Conservation (phyloP, 1,140 invertebrate genomes). For the Ceratosolen solmsi region DNA sequence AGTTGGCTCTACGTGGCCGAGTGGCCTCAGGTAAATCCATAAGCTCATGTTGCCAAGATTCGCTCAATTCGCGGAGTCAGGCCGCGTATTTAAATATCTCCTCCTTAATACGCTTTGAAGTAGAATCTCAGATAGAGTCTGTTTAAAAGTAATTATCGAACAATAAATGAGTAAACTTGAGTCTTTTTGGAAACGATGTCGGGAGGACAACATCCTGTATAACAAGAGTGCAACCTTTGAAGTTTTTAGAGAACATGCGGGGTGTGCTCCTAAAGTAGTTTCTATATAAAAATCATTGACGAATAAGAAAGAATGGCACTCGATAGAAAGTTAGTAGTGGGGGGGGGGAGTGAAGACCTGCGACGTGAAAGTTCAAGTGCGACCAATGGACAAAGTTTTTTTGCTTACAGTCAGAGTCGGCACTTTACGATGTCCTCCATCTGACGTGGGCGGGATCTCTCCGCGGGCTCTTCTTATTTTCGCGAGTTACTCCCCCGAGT, state of each 20-base stretch:
- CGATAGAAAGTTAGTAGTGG: neutral
- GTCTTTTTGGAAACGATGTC: too few relatives aligned
- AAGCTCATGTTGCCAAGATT: too few relatives aligned
- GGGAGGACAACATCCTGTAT: too few relatives aligned
- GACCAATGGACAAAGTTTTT: neutral
- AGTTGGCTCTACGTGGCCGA: too few relatives aligned
- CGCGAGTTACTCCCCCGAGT: conserved; percentile 6
- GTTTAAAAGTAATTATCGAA: too few relatives aligned
- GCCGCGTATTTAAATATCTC: too few relatives aligned
- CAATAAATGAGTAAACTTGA: too few relatives aligned
- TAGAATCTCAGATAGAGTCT: too few relatives aligned
- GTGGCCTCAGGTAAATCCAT: too few relatives aligned
- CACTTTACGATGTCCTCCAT: conserved; percentile 3
- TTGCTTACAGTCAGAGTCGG: neutral
- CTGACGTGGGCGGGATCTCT: neutral
- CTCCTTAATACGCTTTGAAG: too few relatives aligned
- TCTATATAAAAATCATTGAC: neutral
- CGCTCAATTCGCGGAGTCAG: too few relatives aligned
- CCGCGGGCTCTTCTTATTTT: conserved; percentile 25
- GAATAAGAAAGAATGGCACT: neutral
- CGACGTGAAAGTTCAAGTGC: neutral
- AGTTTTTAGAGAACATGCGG: neutral
- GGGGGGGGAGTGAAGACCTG: neutral
- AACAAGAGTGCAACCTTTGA: neutral
- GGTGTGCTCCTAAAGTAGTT: neutral